Conservation (phyloP, 2,888 invertebrate genomes). For the Phyto melanocephala region DNA sequence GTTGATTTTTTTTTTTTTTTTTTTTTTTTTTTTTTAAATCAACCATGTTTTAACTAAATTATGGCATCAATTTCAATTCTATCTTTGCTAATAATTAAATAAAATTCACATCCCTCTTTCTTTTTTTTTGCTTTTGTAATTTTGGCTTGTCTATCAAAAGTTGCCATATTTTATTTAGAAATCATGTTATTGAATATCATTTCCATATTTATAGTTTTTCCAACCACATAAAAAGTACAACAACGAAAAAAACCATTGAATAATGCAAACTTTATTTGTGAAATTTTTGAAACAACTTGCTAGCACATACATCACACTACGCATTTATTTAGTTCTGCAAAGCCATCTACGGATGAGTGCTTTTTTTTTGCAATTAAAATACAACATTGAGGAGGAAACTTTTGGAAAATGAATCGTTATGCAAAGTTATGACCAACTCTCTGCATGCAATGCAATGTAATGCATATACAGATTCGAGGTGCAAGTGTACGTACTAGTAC, state of each 20-base stretch:
- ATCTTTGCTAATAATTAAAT: slow-evolving; percentile 40
- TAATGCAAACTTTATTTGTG: slow-evolving; percentile 26
- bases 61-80: slow-evolving; percentile 34
- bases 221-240: slow-evolving; percentile 22
- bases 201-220: slow-evolving; percentile 60
- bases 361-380: slow-evolving; percentile 56
- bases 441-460: slow-evolving; percentile 41
- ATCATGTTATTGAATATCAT: slow-evolving; percentile 63
- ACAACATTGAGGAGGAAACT: slow-evolving; percentile 63
- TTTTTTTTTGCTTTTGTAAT: background rate
- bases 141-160: slow-evolving; percentile 50
- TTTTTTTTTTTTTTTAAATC: background rate
- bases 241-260: background rate
- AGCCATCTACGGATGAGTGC: background rate
- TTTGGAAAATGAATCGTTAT: slow-evolving; percentile 59
- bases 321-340: slow-evolving; percentile 16
- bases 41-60: slow-evolving; percentile 21
- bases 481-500: slow-evolving; percentile 21
- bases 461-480: background rate
- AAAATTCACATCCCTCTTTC: slow-evolving; percentile 2
- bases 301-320: slow-evolving; percentile 23
- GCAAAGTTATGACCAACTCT: slow-evolving; percentile 50
- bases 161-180: slow-evolving; percentile 59
- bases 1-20: too few species aligned
- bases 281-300: slow-evolving; percentile 2